These are phyloP conservation scores for Ceratina japonica DNA, from an alignment of 1,140 invertebrate genomes.

Conservation along the genomic window DNA sequence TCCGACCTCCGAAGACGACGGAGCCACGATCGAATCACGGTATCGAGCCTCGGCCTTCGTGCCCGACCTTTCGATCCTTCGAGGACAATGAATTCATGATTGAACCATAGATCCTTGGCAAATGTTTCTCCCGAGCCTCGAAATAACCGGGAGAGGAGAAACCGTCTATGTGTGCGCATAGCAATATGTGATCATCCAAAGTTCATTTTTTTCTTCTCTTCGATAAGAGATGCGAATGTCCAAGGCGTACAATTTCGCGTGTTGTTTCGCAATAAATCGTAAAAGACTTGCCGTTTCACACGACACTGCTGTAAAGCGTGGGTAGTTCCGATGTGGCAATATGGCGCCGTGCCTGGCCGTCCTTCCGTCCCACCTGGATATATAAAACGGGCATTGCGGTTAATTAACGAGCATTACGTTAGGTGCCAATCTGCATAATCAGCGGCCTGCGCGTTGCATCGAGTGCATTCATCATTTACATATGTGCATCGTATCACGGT, in stretches of 20 bases:
- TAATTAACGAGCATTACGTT: conserved; percentile 72
- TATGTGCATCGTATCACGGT: conserved; percentile 56
- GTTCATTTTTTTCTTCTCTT: conserved; percentile 2
- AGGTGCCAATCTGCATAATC: conserved; percentile 73
- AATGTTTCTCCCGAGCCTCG: neutral
- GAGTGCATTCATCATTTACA: conserved; percentile 67
- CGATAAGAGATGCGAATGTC: neutral
- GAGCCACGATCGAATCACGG: conserved; percentile 35
- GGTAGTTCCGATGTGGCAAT: conserved; percentile 54
- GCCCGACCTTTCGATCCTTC: conserved; percentile 61
- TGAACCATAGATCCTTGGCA: conserved; percentile 4
- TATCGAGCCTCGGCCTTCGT: conserved; percentile 36
- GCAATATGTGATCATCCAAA: neutral
- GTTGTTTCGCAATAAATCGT: conserved; percentile 41
- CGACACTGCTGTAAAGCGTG: conserved; percentile 42
- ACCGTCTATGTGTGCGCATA: neutral
- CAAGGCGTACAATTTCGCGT: neutral
- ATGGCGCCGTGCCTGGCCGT: conserved; percentile 63
- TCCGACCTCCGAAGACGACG: conserved; percentile 56
- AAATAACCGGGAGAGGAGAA: neutral
- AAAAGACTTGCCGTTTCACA: conserved; percentile 41
- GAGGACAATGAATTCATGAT: conserved; percentile 37
- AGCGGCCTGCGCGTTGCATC: conserved; percentile 58
- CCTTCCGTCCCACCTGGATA: conserved; percentile 65
- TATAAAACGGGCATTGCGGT: conserved; percentile 68